A percentile compares a stretch with the other conserved stretches of the same genome.
Conservation (phyloP, 2,888 invertebrate species). For the Nomada fabriciana region DNA sequence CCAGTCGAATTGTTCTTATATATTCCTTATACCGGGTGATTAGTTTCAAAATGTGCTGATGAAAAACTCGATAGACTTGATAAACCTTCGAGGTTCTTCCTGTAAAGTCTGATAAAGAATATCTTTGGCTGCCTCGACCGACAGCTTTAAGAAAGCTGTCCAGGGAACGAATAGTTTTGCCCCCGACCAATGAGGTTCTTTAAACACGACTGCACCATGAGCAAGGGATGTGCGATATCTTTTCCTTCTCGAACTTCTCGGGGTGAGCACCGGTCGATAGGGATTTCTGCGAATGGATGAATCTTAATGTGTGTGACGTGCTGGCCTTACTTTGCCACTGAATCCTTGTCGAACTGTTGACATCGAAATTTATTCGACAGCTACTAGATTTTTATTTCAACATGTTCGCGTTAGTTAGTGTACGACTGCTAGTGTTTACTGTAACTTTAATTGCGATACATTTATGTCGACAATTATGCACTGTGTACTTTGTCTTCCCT, state of each 20-base stretch:
- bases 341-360: slow-evolving; percentile 7
- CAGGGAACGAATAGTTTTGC: slow-evolving; percentile 48
- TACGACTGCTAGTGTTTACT: too few species aligned
- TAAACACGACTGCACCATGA: slow-evolving; percentile 29
- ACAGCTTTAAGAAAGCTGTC: slow-evolving; percentile 46
- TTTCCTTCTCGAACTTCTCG: slow-evolving; percentile 4
- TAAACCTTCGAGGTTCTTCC: slow-evolving; percentile 31
- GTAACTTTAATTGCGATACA: too few species aligned
- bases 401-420: background rate
- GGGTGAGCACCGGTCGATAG: slow-evolving; percentile 17
- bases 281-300: slow-evolving; percentile 41
- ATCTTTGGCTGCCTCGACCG: slow-evolving; percentile 23
- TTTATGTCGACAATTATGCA: too few species aligned
- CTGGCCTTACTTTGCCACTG: background rate
- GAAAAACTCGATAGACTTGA: slow-evolving; percentile 20
- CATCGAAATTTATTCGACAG: slow-evolving; percentile 22
- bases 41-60: slow-evolving; percentile 51
- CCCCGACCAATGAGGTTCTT: slow-evolving; percentile 47
- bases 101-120: slow-evolving; percentile 52
- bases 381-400: background rate
- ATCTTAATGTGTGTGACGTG: slow-evolving; percentile 41
- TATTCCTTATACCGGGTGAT: slow-evolving; percentile 32
- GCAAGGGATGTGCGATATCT: slow-evolving; percentile 33
- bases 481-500: too few species aligned
- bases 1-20: background rate